Evolutionary conservation across 2,797 vertebrate species (phyloP).

Genomic region (Aphelocoma californica): DNA sequence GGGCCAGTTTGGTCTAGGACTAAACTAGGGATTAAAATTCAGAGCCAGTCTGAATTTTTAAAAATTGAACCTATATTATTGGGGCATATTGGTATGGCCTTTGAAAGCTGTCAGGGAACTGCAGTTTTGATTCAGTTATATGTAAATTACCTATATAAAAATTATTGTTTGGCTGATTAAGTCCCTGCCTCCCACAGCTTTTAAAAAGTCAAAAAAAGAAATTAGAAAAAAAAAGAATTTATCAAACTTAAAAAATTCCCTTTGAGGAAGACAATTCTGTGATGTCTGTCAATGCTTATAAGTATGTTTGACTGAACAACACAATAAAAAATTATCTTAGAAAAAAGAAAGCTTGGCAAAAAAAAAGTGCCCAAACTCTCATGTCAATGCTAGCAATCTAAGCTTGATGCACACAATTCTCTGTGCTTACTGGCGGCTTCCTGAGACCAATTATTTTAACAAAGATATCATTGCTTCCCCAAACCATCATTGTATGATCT

Average conservation of each 20-base stretch:
- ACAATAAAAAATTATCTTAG: background rate
- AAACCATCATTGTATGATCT: background rate
- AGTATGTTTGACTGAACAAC: background rate
- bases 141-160: background rate
- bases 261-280: background rate
- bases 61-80: background rate
- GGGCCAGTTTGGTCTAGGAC: background rate
- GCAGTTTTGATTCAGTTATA: background rate
- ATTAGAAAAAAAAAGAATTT: background rate
- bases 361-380: background rate
- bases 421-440: background rate
- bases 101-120: background rate
- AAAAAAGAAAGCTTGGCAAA: background rate
- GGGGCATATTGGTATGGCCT: background rate
- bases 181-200: background rate
- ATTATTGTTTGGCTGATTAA: background rate
- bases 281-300: background rate
- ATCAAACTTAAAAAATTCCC: background rate
- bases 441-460: background rate
- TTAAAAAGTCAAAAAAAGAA: background rate
- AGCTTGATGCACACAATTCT: background rate
- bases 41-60: background rate
- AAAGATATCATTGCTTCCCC: background rate
- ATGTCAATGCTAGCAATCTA: background rate
- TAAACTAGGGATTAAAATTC: background rate